Percentiles rank a stretch among this genome's conserved stretches.
phyloP scores from a whole-genome alignment of 2,113 vertebrate species.

The Seriola dumerili region DNA sequence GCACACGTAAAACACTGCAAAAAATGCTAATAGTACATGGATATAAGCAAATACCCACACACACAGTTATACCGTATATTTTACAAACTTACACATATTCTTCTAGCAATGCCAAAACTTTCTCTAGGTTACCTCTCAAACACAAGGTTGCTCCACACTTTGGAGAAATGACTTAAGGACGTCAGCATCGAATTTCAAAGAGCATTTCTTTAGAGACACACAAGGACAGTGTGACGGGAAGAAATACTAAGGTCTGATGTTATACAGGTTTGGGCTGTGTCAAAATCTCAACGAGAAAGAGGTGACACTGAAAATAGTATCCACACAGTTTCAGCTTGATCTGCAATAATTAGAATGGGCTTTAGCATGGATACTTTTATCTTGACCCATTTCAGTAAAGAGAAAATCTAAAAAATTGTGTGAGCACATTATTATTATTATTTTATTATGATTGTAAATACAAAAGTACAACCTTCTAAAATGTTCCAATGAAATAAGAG shows the following conservation, averaged over 20 bases:
- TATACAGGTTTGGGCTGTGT: not conserved
- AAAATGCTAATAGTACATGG: not conserved
- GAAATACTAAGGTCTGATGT: slow-evolving; percentile 17
- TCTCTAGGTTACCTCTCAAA: not conserved
- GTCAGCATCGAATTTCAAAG: not conserved
- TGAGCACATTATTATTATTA: too few relatives aligned
- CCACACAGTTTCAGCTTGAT: not conserved
- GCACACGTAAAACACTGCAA: not conserved
- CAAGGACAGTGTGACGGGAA: slow-evolving; percentile 28
- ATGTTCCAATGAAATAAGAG: too few relatives aligned
- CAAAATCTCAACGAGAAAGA: slow-evolving; percentile 3
- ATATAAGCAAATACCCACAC: not conserved
- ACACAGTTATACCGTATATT: not conserved
- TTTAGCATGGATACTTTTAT: not conserved
- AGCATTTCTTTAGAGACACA: slow-evolving; percentile 2
- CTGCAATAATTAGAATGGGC: not conserved
- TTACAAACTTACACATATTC: not conserved
- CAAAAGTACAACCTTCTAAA: too few relatives aligned
- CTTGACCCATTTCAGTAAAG: not conserved
- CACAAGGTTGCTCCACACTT: slow-evolving; percentile 9
- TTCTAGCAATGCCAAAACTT: not conserved
- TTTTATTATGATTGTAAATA: too few relatives aligned
- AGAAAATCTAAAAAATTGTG: not conserved
- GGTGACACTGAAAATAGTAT: not conserved
- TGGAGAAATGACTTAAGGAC: not conserved